Conservation (phyloP, 2,797 vertebrate species). For the Naso thynnoides region DNA sequence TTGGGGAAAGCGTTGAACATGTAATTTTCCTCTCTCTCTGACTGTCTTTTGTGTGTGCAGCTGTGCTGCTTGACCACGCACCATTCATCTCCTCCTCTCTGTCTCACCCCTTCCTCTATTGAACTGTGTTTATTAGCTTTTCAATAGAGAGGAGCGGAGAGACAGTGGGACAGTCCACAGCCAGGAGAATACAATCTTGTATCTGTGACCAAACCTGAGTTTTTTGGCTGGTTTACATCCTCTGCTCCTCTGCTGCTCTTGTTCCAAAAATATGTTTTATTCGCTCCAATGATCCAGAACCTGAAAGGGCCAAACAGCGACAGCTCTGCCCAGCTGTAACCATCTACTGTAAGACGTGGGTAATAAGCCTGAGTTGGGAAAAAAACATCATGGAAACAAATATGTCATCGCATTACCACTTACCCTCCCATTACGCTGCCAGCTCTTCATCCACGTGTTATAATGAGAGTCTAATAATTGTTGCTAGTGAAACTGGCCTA, state of each 20-base stretch:
- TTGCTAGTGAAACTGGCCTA: slow-evolving; percentile 47
- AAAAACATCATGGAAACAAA: slow-evolving; percentile 9
- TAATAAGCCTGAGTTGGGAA: slow-evolving; percentile 30
- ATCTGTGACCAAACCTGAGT: slow-evolving; percentile 20
- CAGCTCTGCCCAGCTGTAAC: slow-evolving; percentile 49
- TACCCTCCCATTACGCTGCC: slow-evolving; percentile 10
- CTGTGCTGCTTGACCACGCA: slow-evolving; percentile 24
- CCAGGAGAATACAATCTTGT: slow-evolving; percentile 4
- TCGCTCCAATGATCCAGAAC: slow-evolving; percentile 42
- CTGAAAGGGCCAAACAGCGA: slow-evolving; percentile 41
- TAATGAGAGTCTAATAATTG: slow-evolving; percentile 48
- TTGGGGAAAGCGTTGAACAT: slow-evolving; percentile 44
- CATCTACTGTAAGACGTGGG: slow-evolving; percentile 32
- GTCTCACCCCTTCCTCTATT: slow-evolving; percentile 7
- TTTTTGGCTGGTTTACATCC: slow-evolving; percentile 18
- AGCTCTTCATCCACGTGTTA: slow-evolving; percentile 29
- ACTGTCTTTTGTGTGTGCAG: slow-evolving; percentile 42
- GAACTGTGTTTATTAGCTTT: slow-evolving; percentile 42
- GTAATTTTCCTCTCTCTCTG: neutral
- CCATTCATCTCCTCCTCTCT: slow-evolving; percentile 20
- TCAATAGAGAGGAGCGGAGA: slow-evolving; percentile 12
- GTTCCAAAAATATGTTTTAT: slow-evolving; percentile 27
- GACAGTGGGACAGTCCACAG: slow-evolving; percentile 12
- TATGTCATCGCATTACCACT: slow-evolving; percentile 16
- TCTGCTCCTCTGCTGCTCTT: slow-evolving; percentile 18